phyloP scores from a whole-genome alignment of 2,113 vertebrate species.

The Cygnus atratus region DNA sequence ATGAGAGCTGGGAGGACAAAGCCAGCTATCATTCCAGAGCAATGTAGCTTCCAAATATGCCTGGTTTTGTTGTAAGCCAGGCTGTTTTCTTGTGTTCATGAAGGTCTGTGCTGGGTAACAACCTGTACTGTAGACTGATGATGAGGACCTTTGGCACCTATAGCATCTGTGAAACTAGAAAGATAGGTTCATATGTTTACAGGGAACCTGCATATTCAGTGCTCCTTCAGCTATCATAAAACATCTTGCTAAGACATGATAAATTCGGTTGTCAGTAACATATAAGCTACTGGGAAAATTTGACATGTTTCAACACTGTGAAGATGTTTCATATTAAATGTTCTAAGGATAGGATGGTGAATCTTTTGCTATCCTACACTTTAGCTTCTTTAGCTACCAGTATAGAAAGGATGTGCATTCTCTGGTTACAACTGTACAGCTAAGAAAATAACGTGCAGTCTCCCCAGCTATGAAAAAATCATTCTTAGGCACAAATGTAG shows the following conservation, averaged over 20 bases:
- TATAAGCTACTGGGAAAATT: not conserved
- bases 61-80: not conserved
- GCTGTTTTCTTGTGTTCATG: not conserved
- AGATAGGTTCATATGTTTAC: not conserved
- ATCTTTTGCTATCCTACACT: not conserved
- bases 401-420: not conserved
- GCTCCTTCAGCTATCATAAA: not conserved
- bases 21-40: constrained; percentile 4
- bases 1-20: constrained; percentile 9
- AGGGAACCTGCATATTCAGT: not conserved
- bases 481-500: not conserved
- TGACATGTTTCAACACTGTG: not conserved
- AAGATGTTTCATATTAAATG: not conserved
- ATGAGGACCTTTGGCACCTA: not conserved
- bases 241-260: not conserved
- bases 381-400: not conserved
- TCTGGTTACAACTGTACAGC: not conserved
- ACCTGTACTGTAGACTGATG: not conserved
- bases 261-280: not conserved
- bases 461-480: not conserved
- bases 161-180: not conserved
- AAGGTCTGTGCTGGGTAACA: not conserved
- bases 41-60: not conserved
- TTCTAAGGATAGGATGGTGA: not conserved
- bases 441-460: not conserved